phyloP scores from a whole-genome alignment of 2,888 invertebrate genomes.

The Lysandra bellargus region DNA sequence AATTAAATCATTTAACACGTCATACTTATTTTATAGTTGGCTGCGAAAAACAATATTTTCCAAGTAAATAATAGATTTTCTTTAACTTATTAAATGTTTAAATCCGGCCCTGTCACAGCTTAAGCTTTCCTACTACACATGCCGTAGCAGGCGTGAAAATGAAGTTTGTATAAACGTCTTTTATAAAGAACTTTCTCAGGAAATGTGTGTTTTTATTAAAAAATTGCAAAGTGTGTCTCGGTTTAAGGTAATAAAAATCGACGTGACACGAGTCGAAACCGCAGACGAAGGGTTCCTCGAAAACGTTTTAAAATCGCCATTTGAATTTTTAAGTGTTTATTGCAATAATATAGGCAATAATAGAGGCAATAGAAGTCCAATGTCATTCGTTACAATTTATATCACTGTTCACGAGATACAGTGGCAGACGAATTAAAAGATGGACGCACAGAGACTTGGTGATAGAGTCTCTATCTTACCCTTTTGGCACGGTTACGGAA shows the following conservation, averaged over 20 bases:
- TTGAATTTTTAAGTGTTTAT: not conserved
- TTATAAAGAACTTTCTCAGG: slow-evolving; percentile 28
- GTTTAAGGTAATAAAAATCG: not conserved
- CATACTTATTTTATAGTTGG: not conserved
- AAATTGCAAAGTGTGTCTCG: slow-evolving; percentile 1
- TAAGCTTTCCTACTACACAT: slow-evolving; percentile 29
- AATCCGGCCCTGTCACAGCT: slow-evolving; percentile 26
- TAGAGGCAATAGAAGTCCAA: no score
- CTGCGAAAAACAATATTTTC: not conserved
- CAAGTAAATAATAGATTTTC: not conserved
- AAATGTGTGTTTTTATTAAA: slow-evolving; percentile 21
- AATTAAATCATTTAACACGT: not conserved
- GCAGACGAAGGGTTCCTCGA: not conserved
- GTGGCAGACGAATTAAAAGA: not conserved
- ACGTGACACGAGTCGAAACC: not conserved
- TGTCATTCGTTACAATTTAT: no score
- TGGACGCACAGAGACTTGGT: not conserved
- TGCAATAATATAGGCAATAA: no score
- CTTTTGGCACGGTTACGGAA: not conserved
- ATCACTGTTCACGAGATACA: no score
- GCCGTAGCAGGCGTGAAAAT: slow-evolving; percentile 30
- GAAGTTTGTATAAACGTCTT: slow-evolving; percentile 31
- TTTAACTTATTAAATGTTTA: not conserved
- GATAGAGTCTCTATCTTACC: not conserved
- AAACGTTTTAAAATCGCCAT: no score